Percentiles rank a stretch among this genome's conserved stretches.
phyloP scores from a whole-genome alignment of 2,797 vertebrate genomes.

The Sebastes flavidus region DNA sequence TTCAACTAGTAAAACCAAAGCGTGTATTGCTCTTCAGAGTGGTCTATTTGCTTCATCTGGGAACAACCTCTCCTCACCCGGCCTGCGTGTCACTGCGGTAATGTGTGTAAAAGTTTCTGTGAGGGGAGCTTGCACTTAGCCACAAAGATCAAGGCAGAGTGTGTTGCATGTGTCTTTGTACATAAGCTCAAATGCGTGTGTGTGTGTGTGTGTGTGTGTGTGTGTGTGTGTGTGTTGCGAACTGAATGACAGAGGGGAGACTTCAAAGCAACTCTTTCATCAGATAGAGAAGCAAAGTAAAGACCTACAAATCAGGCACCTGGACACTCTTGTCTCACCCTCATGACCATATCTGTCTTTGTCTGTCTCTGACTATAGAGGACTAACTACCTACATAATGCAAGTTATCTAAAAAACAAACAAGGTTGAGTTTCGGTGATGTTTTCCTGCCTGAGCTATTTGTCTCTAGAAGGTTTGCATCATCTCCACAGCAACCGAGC shows the following conservation, averaged over 20 bases:
- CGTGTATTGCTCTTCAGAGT: neutral
- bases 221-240: constrained; percentile 17
- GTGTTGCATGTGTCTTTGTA: constrained; percentile 44
- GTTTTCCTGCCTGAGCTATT: neutral
- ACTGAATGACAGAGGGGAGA: constrained; percentile 52
- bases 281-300: constrained; percentile 39
- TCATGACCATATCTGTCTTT: neutral
- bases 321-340: constrained; percentile 23
- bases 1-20: neutral
- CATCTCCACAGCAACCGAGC: neutral
- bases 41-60: constrained; percentile 16
- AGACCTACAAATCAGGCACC: constrained; percentile 40
- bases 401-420: neutral
- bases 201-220: neutral
- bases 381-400: neutral
- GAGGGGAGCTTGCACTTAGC: constrained; percentile 35
- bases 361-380: neutral
- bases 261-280: constrained; percentile 76
- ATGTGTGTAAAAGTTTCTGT: constrained; percentile 21
- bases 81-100: neutral
- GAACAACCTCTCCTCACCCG: neutral
- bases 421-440: neutral
- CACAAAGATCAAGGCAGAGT: constrained; percentile 59
- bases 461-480: constrained; percentile 20
- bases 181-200: constrained; percentile 11